Conservation (phyloP, 2,113 vertebrate species). For the Drymodes brunneopygia region DNA sequence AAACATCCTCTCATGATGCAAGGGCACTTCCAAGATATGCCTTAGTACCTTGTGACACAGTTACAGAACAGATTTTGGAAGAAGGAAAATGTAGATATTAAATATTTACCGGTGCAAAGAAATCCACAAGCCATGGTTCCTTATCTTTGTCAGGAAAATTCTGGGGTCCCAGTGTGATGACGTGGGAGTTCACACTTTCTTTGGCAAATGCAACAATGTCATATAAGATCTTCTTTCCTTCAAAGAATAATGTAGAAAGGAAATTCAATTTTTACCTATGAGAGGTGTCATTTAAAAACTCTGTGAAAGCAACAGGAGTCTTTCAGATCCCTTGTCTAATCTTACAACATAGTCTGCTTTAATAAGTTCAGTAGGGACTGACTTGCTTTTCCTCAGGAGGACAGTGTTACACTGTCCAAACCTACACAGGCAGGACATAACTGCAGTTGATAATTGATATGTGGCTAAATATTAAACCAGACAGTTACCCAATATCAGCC, state of each 20-base stretch:
- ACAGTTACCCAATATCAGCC: background rate
- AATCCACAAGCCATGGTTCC: constrained; percentile 97
- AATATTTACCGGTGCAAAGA: constrained; percentile 91
- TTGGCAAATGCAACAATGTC: constrained; percentile 93
- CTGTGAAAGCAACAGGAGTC: background rate
- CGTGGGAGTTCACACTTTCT: constrained; percentile 91
- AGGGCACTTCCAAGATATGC: background rate
- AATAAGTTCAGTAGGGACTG: background rate
- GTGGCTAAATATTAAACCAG: background rate
- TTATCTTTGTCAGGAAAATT: constrained; percentile 93
- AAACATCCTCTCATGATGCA: background rate
- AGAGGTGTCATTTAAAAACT: background rate
- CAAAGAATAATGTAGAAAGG: background rate
- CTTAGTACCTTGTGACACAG: background rate
- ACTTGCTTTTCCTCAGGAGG: background rate
- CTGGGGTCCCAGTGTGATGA: constrained; percentile 89
- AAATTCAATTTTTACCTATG: background rate
- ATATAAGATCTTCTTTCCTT: constrained; percentile 92
- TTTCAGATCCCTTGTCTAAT: background rate
- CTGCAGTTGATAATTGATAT: background rate
- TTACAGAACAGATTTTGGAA: background rate
- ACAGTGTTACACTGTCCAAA: background rate
- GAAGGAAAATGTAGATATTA: background rate
- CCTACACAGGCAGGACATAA: background rate
- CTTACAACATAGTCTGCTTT: background rate